These are phyloP conservation scores for Cryptus armator DNA, from an alignment of 2,888 invertebrate species.

Conservation along the genomic window DNA sequence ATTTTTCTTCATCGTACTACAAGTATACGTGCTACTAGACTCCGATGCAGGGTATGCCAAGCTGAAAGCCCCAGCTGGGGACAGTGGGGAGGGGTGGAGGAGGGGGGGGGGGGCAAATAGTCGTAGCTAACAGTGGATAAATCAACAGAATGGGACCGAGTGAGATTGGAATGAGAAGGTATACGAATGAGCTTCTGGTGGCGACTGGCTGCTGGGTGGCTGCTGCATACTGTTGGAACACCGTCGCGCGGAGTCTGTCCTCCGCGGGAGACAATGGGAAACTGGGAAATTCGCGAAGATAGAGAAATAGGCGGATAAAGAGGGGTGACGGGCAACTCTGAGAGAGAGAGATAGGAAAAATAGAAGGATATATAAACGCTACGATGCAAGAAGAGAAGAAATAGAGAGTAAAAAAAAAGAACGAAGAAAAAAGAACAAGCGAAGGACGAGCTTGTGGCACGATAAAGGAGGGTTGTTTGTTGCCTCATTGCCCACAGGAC, in stretches of 20 bases:
- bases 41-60: too few relatives aligned
- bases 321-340: constrained; percentile 46
- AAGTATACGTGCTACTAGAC: too few relatives aligned
- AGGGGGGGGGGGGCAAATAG: constrained; percentile 10
- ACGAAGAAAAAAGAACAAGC: constrained; percentile 53
- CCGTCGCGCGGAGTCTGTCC: constrained; percentile 22
- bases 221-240: constrained; percentile 49
- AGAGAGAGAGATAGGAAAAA: constrained; percentile 42
- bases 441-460: constrained; percentile 66
- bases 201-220: constrained; percentile 33
- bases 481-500: constrained; percentile 75
- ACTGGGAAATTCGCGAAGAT: constrained; percentile 56
- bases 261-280: constrained; percentile 55
- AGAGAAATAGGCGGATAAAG: constrained; percentile 66
- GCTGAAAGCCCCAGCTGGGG: constrained; percentile 39
- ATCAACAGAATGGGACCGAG: constrained; percentile 59
- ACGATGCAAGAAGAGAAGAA: constrained; percentile 30
- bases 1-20: too few relatives aligned
- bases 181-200: constrained; percentile 4
- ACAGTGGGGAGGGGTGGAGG: too few relatives aligned
- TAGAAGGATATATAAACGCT: constrained; percentile 31
- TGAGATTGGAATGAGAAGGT: constrained; percentile 50
- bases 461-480: constrained; percentile 75
- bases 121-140: constrained; percentile 59
- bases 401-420: constrained; percentile 22